A percentile compares a stretch with the other conserved stretches of the same genome.
These are phyloP conservation scores for Hybos culiciformis DNA, from an alignment of 2,888 invertebrate genomes.

Conservation along the genomic window DNA sequence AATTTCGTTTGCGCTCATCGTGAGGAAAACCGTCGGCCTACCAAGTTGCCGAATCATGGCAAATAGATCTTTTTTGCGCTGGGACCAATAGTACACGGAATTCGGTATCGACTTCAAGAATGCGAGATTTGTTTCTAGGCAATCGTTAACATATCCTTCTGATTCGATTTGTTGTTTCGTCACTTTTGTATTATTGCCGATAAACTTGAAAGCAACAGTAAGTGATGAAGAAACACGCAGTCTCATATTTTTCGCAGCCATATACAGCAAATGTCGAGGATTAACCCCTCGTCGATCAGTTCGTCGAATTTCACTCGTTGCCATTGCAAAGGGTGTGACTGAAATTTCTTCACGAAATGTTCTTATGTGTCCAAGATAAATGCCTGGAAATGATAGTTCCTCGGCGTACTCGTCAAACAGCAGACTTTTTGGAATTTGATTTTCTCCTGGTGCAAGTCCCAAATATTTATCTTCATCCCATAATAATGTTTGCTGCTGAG, in stretches of 20 bases:
- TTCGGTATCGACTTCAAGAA: slow-evolving; percentile 23
- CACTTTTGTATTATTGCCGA: slow-evolving; percentile 20
- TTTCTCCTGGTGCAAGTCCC: slow-evolving; percentile 23
- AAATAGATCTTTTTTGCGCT: slow-evolving; percentile 28
- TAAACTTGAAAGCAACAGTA: slow-evolving; percentile 18
- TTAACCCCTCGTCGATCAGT: slow-evolving; percentile 21
- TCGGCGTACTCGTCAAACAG: slow-evolving; percentile 29
- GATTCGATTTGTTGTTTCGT: slow-evolving; percentile 22
- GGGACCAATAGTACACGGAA: slow-evolving; percentile 26
- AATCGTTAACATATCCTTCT: slow-evolving; percentile 14
- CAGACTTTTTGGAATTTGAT: slow-evolving; percentile 20
- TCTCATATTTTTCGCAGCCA: slow-evolving; percentile 30
- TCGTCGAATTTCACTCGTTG: slow-evolving; percentile 16
- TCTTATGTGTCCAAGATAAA: slow-evolving; percentile 28
- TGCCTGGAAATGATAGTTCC: slow-evolving; percentile 31
- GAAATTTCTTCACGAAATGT: slow-evolving; percentile 18
- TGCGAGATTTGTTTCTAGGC: slow-evolving; percentile 16
- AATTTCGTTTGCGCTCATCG: slow-evolving; percentile 32
- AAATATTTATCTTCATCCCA: slow-evolving; percentile 26
- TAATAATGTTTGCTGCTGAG: slow-evolving; percentile 20
- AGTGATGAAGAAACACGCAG: slow-evolving; percentile 11
- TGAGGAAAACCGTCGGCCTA: slow-evolving; percentile 27
- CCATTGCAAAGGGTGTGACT: slow-evolving; percentile 12
- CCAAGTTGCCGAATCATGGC: slow-evolving; percentile 32
- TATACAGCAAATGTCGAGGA: slow-evolving; percentile 26